Percentiles rank a stretch among this genome's conserved stretches.
phyloP scores from a whole-genome alignment of 1,140 invertebrate species.

The Drosophila bocqueti region DNA sequence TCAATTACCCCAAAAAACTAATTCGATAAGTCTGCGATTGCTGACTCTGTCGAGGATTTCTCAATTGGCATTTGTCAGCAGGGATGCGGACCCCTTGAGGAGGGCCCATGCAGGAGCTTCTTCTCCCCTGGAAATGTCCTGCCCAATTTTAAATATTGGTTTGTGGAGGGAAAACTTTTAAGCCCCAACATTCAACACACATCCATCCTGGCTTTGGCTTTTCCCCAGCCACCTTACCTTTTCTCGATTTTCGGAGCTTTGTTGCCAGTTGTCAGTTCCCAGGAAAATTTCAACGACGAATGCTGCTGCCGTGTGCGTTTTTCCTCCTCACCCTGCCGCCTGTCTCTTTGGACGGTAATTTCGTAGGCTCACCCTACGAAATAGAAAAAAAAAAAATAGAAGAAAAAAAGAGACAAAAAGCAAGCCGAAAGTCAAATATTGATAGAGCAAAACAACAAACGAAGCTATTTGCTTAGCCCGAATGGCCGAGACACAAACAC shows the following conservation, averaged over 20 bases:
- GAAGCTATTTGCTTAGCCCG: conserved; percentile 80
- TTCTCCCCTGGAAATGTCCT: neutral
- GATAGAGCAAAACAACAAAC: conserved; percentile 81
- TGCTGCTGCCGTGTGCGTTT: conserved; percentile 58
- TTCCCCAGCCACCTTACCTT: conserved; percentile 2
- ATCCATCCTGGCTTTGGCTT: conserved; percentile 17
- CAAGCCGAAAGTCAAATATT: conserved; percentile 82
- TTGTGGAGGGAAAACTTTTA: conserved; percentile 37
- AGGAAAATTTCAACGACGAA: conserved; percentile 25
- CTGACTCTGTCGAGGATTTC: conserved; percentile 40
- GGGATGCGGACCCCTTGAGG: conserved; percentile 1
- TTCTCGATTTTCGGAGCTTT: conserved; percentile 7
- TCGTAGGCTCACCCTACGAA: conserved; percentile 70
- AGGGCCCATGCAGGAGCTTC: neutral
- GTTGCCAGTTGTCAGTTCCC: conserved; percentile 52
- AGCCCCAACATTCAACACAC: conserved; percentile 26
- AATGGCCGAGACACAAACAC: conserved; percentile 52
- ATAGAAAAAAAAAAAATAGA: neutral
- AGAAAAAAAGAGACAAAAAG: conserved; percentile 3
- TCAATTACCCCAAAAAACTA: conserved; percentile 33
- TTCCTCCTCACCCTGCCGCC: neutral
- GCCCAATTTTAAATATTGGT: conserved; percentile 50
- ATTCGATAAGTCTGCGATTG: conserved; percentile 48
- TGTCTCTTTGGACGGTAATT: conserved; percentile 54
- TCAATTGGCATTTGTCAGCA: conserved; percentile 48